These are phyloP conservation scores for Ichneumon xanthorius DNA, from an alignment of 2,888 invertebrate genomes.

Conservation along the genomic window DNA sequence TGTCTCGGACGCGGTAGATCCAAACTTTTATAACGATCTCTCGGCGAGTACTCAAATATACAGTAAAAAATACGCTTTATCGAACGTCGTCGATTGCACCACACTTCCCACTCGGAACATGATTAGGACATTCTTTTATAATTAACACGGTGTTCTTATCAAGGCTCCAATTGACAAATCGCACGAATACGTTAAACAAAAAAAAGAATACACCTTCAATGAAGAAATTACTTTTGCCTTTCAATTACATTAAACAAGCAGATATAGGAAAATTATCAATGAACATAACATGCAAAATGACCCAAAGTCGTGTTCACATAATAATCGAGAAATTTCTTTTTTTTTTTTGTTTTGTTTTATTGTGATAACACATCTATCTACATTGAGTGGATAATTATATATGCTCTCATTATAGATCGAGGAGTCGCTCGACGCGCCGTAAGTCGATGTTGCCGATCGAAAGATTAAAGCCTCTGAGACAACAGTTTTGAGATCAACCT, in stretches of 20 bases:
- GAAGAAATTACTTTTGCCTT: neutral
- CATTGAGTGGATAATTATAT: constrained; percentile 70
- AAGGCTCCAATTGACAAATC: neutral
- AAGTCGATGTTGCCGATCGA: constrained; percentile 48
- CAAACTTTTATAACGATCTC: constrained; percentile 58
- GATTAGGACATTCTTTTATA: constrained; percentile 18
- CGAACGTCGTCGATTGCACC: constrained; percentile 56
- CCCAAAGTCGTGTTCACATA: constrained; percentile 34
- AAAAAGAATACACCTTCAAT: neutral
- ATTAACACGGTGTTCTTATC: neutral
- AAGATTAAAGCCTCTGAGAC: constrained; percentile 52
- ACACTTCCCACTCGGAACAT: constrained; percentile 50
- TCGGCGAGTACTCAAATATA: constrained; percentile 42
- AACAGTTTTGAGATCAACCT: constrained; percentile 73
- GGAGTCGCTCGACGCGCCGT: constrained; percentile 45
- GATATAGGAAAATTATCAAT: constrained; percentile 1
- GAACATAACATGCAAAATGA: constrained; percentile 26
- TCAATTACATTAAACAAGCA: neutral
- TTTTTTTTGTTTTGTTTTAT: constrained; percentile 55
- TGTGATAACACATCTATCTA: constrained; percentile 72
- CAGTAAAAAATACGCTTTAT: constrained; percentile 39
- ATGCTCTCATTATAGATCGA: constrained; percentile 67
- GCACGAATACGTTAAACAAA: neutral
- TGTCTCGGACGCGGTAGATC: constrained; percentile 72
- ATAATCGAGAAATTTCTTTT: constrained; percentile 27